Evolutionary conservation across 2,113 vertebrate genomes (phyloP).

Genomic region (Paratilapia polleni): DNA sequence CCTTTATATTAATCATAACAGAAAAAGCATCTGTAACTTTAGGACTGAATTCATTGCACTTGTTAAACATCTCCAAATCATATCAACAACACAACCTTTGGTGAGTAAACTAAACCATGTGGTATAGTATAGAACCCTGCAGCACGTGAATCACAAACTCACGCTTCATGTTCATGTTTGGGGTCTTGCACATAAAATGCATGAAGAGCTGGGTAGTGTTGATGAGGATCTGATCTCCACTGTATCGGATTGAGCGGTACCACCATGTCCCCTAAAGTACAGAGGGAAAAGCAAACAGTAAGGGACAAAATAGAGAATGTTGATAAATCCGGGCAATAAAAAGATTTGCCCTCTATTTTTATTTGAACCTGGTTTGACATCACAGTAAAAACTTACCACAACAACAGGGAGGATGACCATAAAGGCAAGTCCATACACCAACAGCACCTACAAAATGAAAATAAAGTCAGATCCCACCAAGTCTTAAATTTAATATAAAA

Average conservation of each 20-base stretch:
- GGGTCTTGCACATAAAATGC: constrained; percentile 98
- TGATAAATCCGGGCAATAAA: not conserved
- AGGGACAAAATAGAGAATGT: not conserved
- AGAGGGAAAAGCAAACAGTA: rapidly evolving
- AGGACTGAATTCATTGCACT: rapidly evolving
- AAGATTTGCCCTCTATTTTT: not conserved
- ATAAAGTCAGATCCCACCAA: not conserved
- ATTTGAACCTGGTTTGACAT: not conserved
- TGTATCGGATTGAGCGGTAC: constrained; percentile 98
- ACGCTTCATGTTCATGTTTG: constrained; percentile 99
- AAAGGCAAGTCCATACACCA: constrained; percentile 97
- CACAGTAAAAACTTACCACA: constrained; percentile 84
- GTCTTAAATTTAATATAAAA: not conserved
- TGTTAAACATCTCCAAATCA: not conserved
- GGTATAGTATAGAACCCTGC: not conserved
- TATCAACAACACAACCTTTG: not conserved
- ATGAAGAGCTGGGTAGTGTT: constrained; percentile 98
- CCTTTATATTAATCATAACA: not conserved
- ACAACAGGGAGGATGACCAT: constrained; percentile 99
- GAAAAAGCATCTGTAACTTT: not conserved
- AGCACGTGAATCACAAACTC: constrained; percentile 69
- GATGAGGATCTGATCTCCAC: constrained; percentile 98
- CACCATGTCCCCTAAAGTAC: constrained; percentile 94
- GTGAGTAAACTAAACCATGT: not conserved
- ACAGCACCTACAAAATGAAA: constrained; percentile 86